Conservation (phyloP, 2,888 invertebrate species). For the Priocnemis perturbator region DNA sequence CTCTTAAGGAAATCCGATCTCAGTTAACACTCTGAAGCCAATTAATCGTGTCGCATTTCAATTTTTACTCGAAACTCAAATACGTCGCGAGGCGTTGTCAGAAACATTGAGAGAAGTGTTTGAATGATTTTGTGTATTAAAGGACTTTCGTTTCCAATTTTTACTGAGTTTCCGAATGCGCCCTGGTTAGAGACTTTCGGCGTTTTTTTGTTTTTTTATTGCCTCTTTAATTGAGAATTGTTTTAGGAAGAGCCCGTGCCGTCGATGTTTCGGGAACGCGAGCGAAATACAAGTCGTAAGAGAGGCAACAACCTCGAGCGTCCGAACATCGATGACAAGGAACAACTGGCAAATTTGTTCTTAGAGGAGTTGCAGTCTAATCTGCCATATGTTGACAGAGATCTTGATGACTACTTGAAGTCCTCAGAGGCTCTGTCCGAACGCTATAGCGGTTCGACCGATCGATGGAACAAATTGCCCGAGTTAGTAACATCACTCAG, state of each 20-base stretch:
- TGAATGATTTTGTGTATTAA: too few species aligned
- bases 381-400: conserved; percentile 44
- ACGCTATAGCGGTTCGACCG: conserved; percentile 41
- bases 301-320: conserved; percentile 41
- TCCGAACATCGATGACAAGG: conserved; percentile 36
- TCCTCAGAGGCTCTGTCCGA: conserved; percentile 55
- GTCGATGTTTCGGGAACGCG: conserved; percentile 69
- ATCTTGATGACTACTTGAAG: conserved; percentile 54
- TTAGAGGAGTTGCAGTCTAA: conserved; percentile 57
- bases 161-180: too few species aligned
- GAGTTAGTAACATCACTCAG: conserved; percentile 42
- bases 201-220: too few species aligned
- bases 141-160: too few species aligned
- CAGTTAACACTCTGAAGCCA: too few species aligned
- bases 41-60: too few species aligned
- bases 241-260: conserved; percentile 52
- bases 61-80: too few species aligned
- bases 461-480: conserved; percentile 53
- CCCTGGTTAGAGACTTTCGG: too few species aligned
- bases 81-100: too few species aligned
- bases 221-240: too few species aligned
- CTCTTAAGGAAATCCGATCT: too few species aligned
- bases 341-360: conserved; percentile 53
- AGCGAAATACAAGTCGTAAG: conserved; percentile 60
- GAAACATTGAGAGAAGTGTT: too few species aligned